These are phyloP conservation scores for Exocentrus adspersus DNA, from an alignment of 2,888 invertebrate genomes.

Conservation along the genomic window DNA sequence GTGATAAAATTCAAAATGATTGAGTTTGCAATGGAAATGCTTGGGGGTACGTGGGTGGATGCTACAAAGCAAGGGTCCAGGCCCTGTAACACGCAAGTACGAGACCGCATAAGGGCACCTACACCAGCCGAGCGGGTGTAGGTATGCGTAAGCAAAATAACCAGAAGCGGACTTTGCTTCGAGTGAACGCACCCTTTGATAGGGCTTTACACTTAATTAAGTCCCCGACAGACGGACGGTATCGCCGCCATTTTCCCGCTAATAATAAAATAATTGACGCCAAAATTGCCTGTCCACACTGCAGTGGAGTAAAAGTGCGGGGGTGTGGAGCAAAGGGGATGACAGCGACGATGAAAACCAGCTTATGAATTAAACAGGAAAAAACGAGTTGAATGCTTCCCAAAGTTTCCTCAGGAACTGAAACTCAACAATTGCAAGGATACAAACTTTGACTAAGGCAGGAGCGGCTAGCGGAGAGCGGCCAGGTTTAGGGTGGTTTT, in stretches of 20 bases:
- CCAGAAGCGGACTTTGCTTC: slow-evolving; percentile 49
- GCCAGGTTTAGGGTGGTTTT: too few species aligned
- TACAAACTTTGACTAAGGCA: too few species aligned
- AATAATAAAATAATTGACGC: slow-evolving; percentile 28
- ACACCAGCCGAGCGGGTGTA: slow-evolving; percentile 23
- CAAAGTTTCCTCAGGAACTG: too few species aligned
- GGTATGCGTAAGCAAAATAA: slow-evolving; percentile 45
- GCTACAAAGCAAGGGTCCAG: slow-evolving; percentile 14
- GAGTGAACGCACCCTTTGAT: slow-evolving; percentile 51
- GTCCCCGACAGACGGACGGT: slow-evolving; percentile 34
- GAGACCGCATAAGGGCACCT: slow-evolving; percentile 24
- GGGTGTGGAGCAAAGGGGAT: too few species aligned
- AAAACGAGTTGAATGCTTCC: too few species aligned
- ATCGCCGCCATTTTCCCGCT: slow-evolving; percentile 13
- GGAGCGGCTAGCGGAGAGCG: too few species aligned
- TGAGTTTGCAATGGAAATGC: slow-evolving; percentile 19
- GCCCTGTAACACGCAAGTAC: slow-evolving; percentile 17
- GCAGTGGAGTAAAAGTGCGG: not conserved
- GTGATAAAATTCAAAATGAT: slow-evolving; percentile 3
- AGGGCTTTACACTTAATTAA: slow-evolving; percentile 50
- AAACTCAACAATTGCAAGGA: too few species aligned
- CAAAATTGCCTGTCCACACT: slow-evolving; percentile 14
- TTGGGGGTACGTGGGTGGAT: slow-evolving; percentile 14
- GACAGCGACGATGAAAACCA: too few species aligned
- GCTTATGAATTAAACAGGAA: too few species aligned